phyloP scores from a whole-genome alignment of 1,140 invertebrate genomes.

The Gryllus bimaculatus region DNA sequence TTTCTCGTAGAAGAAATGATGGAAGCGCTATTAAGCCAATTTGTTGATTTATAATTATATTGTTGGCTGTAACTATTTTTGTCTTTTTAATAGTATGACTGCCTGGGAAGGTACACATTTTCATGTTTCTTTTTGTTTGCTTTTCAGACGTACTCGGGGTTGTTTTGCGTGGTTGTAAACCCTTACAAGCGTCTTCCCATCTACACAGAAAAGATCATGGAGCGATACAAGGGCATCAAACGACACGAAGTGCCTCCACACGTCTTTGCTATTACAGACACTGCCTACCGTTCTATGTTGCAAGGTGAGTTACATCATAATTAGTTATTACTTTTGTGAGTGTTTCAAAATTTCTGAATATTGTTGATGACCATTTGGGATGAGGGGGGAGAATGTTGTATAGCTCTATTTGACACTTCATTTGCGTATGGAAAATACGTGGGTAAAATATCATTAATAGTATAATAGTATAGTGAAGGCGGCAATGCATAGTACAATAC shows the following conservation, averaged over 20 bases:
- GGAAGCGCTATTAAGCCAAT: too few relatives aligned
- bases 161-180: conserved; percentile 99
- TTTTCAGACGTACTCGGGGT: conserved; percentile 94
- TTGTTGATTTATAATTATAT: too few relatives aligned
- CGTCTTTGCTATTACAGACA: conserved; percentile 98
- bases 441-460: too few relatives aligned
- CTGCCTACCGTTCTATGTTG: conserved; percentile 95
- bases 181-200: conserved; percentile 98
- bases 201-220: conserved; percentile 98
- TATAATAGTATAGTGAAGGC: too few relatives aligned
- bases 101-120: too few relatives aligned
- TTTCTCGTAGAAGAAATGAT: too few relatives aligned
- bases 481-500: too few relatives aligned
- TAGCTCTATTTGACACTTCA: neutral
- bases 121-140: too few relatives aligned
- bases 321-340: neutral
- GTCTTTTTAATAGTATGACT: too few relatives aligned
- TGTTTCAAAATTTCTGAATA: neutral
- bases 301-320: conserved; percentile 65
- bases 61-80: too few relatives aligned
- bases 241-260: conserved; percentile 98
- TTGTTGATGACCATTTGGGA: neutral
- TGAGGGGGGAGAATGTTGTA: neutral
- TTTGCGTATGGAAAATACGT: too few relatives aligned
- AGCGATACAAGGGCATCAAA: conserved; percentile 99